Percentiles rank a stretch among this genome's conserved stretches.
Conservation (phyloP, 2,888 invertebrate species). For the Leptopilina drosophilae region DNA sequence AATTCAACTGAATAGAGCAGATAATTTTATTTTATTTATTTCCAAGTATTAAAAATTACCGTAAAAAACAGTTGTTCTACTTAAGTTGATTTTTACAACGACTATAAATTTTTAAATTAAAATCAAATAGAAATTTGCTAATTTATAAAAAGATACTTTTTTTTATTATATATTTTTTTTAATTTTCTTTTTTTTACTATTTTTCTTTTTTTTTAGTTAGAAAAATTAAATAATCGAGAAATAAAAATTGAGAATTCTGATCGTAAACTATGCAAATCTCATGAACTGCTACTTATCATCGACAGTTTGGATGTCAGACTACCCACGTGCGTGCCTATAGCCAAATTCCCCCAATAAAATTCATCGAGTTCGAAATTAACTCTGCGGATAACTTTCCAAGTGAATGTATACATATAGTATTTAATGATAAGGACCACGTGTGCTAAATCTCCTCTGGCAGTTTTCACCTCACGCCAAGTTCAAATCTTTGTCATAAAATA, state of each 20-base stretch:
- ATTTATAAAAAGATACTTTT: too few relatives aligned
- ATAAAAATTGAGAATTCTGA: not conserved
- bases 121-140: too few relatives aligned
- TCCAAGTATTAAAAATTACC: too few relatives aligned
- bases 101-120: too few relatives aligned
- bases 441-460: slow-evolving; percentile 51
- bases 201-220: too few relatives aligned
- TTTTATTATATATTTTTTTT: too few relatives aligned
- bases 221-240: not conserved
- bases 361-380: slow-evolving; percentile 57
- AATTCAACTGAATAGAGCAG: too few relatives aligned
- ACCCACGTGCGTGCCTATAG: slow-evolving; percentile 36
- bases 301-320: slow-evolving; percentile 53
- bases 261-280: not conserved
- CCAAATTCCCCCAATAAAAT: slow-evolving; percentile 50
- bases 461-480: not conserved
- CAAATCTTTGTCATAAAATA: not conserved
- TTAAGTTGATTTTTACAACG: too few relatives aligned
- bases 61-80: too few relatives aligned
- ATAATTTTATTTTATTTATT: too few relatives aligned
- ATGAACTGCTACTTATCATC: slow-evolving; percentile 60
- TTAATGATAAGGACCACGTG: slow-evolving; percentile 50
- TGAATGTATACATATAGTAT: slow-evolving; percentile 43
- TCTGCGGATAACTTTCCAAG: slow-evolving; percentile 48
- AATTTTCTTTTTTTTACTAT: too few relatives aligned